These are phyloP conservation scores for Eriocheir sinensis DNA, from an alignment of 1,140 invertebrate genomes.

Conservation along the genomic window DNA sequence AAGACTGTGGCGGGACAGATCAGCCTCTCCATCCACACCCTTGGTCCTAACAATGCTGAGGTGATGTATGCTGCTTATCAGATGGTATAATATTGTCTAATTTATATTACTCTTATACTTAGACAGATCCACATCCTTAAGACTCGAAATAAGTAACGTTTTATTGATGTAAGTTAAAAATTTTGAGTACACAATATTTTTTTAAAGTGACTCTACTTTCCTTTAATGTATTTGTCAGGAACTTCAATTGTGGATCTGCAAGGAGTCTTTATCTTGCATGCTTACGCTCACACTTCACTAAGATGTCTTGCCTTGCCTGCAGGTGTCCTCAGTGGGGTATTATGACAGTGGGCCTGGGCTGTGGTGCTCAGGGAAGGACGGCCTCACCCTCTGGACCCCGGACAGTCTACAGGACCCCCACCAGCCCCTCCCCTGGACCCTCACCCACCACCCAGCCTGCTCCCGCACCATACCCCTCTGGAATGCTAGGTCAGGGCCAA, in stretches of 20 bases:
- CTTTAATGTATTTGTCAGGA: not conserved
- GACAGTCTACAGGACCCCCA: slow-evolving; percentile 51
- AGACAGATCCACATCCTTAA: too few species aligned
- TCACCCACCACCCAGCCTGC: not conserved
- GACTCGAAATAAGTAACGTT: not conserved
- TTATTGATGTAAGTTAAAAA: not conserved
- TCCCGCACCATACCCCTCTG: slow-evolving; percentile 52
- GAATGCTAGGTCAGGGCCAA: slow-evolving; percentile 61
- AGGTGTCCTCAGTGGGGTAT: slow-evolving; percentile 38
- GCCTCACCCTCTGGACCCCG: slow-evolving; percentile 34
- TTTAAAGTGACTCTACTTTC: not conserved
- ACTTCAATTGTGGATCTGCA: not conserved
- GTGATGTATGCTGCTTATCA: not conserved
- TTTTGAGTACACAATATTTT: not conserved
- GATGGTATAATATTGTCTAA: too few species aligned
- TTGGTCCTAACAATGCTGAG: not conserved
- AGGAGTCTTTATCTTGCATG: not conserved
- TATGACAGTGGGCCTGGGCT: slow-evolving; percentile 38
- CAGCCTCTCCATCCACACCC: not conserved
- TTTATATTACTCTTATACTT: too few species aligned
- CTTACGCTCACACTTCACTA: not conserved
- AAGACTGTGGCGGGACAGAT: slow-evolving; percentile 48
- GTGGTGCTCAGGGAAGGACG: slow-evolving; percentile 19
- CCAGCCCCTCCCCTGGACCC: slow-evolving; percentile 34
- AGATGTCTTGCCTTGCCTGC: not conserved